A percentile compares a stretch with the other conserved stretches of the same genome.
phyloP scores from a whole-genome alignment of 2,797 vertebrate species.

The Pseudomugil gertrudae region DNA sequence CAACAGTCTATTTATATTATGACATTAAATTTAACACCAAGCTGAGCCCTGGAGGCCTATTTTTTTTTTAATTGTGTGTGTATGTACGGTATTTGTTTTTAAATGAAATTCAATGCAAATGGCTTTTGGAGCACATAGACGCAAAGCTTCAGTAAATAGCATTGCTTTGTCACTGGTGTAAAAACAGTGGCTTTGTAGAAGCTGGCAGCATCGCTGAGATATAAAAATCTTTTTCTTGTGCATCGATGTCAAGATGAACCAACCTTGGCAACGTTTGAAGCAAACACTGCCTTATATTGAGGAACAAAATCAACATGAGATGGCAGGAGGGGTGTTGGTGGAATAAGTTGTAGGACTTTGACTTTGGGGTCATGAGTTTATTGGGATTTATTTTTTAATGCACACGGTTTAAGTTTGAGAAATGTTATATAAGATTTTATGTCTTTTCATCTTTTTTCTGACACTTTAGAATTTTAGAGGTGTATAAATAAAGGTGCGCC shows the following conservation, averaged over 20 bases:
- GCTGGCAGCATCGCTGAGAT: background rate
- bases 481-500: too few species aligned
- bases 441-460: too few species aligned
- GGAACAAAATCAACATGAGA: background rate
- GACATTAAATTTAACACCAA: conserved; percentile 6
- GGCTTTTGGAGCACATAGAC: background rate
- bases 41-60: conserved; percentile 5
- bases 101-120: background rate
- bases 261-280: conserved; percentile 1
- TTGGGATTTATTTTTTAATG: background rate
- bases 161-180: background rate
- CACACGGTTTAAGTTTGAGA: background rate
- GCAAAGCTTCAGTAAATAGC: background rate
- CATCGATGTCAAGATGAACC: background rate
- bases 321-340: background rate
- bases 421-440: too few species aligned
- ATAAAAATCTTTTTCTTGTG: background rate
- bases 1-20: conserved; percentile 1
- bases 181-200: background rate
- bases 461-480: too few species aligned
- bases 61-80: background rate
- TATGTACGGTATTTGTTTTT: background rate
- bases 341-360: background rate
- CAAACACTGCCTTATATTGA: background rate
- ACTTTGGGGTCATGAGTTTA: background rate